These are phyloP conservation scores for Lophura nycthemera DNA, from an alignment of 2,113 vertebrate genomes.

Conservation along the genomic window DNA sequence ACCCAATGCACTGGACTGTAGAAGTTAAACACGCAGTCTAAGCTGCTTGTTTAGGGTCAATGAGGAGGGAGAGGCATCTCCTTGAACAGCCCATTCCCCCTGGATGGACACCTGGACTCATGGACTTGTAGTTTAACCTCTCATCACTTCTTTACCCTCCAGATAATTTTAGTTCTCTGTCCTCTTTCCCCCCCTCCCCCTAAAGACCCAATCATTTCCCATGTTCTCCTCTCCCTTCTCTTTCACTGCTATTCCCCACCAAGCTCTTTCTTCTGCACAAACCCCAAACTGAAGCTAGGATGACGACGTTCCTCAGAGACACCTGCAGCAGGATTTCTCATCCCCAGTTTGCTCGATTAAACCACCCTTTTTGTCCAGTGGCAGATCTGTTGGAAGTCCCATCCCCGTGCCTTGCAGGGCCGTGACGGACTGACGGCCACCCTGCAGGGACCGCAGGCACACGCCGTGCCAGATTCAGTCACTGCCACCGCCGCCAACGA, in stretches of 20 bases:
- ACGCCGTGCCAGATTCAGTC: background rate
- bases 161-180: background rate
- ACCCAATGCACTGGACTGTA: background rate
- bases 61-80: background rate
- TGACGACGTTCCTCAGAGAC: background rate
- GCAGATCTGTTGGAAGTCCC: constrained; percentile 6
- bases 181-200: background rate
- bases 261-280: background rate
- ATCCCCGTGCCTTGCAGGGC: background rate
- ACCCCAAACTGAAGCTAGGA: background rate
- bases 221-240: background rate
- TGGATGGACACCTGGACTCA: background rate
- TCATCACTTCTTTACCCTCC: background rate
- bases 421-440: accelerated
- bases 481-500: background rate
- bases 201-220: background rate
- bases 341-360: background rate
- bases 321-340: background rate
- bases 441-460: background rate
- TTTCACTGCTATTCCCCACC: background rate
- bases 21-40: background rate
- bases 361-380: background rate
- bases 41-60: background rate
- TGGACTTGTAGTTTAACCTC: background rate
- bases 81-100: background rate